Percentiles rank a stretch among this genome's conserved stretches.
Conservation (phyloP, 2,888 invertebrate genomes). For the Oasisia sp. region DNA sequence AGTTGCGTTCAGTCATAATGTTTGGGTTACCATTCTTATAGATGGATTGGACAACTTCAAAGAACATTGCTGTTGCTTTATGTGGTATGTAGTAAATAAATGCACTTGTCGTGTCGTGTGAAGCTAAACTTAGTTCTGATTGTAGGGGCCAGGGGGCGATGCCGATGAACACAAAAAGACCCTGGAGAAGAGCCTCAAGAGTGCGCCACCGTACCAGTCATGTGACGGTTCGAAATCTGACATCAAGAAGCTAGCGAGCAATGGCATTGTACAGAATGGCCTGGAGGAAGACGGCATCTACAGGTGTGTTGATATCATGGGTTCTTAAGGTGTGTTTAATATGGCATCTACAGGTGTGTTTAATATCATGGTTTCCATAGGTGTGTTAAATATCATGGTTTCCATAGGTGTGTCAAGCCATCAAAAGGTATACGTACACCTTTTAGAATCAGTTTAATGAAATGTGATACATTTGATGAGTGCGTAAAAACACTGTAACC, state of each 20-base stretch:
- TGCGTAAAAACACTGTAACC: background rate
- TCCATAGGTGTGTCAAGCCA: slow-evolving; percentile 32
- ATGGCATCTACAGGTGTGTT: slow-evolving; percentile 33
- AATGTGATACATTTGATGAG: background rate
- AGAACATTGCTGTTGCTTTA: background rate
- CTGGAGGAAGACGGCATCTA: slow-evolving; percentile 62
- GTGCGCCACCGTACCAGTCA: slow-evolving; percentile 72
- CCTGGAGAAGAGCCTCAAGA: slow-evolving; percentile 69
- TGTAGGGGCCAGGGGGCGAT: slow-evolving; percentile 42
- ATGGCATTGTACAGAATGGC: slow-evolving; percentile 75
- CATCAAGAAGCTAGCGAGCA: slow-evolving; percentile 51
- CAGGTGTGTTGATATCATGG: slow-evolving; percentile 32
- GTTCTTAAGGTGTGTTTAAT: no score
- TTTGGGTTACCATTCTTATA: background rate
- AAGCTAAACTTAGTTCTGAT: background rate
- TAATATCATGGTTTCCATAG: no score
- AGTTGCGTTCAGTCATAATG: background rate
- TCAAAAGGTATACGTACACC: background rate
- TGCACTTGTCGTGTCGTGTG: background rate
- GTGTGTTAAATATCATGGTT: background rate
- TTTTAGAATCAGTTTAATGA: background rate
- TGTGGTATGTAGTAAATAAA: background rate
- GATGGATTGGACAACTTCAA: background rate
- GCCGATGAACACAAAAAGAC: slow-evolving; percentile 63
- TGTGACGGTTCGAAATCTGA: slow-evolving; percentile 37